phyloP scores from a whole-genome alignment of 2,888 invertebrate species.

The Drosophila ustulata region DNA sequence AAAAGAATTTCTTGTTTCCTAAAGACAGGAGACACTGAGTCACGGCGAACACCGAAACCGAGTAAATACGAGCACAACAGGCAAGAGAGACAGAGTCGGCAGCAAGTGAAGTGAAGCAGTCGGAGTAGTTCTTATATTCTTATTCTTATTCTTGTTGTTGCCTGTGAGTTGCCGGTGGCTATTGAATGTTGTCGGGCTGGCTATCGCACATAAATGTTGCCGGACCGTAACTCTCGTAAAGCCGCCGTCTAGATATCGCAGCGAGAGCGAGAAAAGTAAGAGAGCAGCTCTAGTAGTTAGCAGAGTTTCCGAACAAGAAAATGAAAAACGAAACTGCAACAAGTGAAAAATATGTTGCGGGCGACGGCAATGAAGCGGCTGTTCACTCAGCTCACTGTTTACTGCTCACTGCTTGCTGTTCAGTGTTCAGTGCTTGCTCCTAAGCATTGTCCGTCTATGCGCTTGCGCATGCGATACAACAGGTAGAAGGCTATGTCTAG shows the following conservation, averaged over 20 bases:
- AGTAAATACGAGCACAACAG: constrained; percentile 39
- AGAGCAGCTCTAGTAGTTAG: constrained; percentile 33
- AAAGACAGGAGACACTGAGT: constrained; percentile 58
- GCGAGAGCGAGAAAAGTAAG: constrained; percentile 34
- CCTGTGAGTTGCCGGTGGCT: constrained; percentile 75
- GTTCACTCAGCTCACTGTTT: constrained; percentile 8
- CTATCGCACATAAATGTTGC: constrained; percentile 49
- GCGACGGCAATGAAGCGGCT: constrained; percentile 46
- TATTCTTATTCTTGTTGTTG: constrained; percentile 43
- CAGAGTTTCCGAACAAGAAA: constrained; percentile 67
- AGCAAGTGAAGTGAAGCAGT: constrained; percentile 53
- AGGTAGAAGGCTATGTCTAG: constrained; percentile 55
- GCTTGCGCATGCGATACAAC: constrained; percentile 50
- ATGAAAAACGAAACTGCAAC: constrained; percentile 83
- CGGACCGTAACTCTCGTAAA: constrained; percentile 33
- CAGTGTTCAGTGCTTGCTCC: constrained; percentile 8
- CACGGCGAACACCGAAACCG: constrained; percentile 42
- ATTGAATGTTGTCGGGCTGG: constrained; percentile 73
- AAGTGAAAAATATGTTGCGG: constrained; percentile 82
- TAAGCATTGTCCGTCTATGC: constrained; percentile 44
- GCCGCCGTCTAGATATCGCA: constrained; percentile 9
- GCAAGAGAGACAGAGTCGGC: constrained; percentile 29
- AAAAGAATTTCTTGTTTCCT: constrained; percentile 64
- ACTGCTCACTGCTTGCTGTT: constrained; percentile 4
- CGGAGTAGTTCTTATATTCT: constrained; percentile 54